A percentile compares a stretch with the other conserved stretches of the same genome.
Evolutionary conservation across 2,888 invertebrate species (phyloP).

Genomic region (Mayetiola destructor): DNA sequence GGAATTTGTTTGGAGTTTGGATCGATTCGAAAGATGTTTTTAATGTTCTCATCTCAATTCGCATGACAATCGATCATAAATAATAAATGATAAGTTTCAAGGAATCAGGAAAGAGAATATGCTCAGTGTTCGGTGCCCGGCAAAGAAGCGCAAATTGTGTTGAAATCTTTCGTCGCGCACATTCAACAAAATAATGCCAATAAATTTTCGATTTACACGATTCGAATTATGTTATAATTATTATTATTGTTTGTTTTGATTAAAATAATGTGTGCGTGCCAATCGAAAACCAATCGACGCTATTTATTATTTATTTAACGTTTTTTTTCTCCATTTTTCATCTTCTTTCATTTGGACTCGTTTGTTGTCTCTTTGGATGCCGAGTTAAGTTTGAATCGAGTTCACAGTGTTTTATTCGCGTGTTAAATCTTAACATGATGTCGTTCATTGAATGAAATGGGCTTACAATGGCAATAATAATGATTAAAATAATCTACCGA

Average conservation of each 20-base stretch:
- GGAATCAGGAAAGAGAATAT: neutral
- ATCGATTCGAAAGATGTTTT: too few relatives aligned
- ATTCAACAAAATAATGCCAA: neutral
- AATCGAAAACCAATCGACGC: constrained; percentile 4
- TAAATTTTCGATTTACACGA: constrained; percentile 9
- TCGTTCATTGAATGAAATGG: too few relatives aligned
- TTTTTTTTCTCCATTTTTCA: neutral
- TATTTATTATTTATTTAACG: neutral
- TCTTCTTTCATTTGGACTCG: too few relatives aligned
- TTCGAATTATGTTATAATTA: constrained; percentile 10
- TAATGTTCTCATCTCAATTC: too few relatives aligned
- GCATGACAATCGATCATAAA: constrained; percentile 12
- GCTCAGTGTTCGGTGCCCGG: neutral
- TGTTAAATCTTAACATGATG: neutral
- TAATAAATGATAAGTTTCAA: constrained; percentile 3
- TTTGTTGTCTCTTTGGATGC: neutral
- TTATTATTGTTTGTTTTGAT: constrained; percentile 12
- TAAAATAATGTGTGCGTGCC: constrained; percentile 7
- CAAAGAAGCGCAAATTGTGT: neutral
- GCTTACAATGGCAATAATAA: too few relatives aligned
- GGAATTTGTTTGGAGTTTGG: too few relatives aligned
- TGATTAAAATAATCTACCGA: constrained; percentile 1
- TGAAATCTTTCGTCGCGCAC: too few relatives aligned
- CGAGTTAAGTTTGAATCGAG: neutral
- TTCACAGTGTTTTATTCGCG: neutral